Evolutionary conservation across 2,888 invertebrate species (phyloP), one percentile per base, ranked within the genome.

Genomic region (Drosophila demipolita): DNA sequence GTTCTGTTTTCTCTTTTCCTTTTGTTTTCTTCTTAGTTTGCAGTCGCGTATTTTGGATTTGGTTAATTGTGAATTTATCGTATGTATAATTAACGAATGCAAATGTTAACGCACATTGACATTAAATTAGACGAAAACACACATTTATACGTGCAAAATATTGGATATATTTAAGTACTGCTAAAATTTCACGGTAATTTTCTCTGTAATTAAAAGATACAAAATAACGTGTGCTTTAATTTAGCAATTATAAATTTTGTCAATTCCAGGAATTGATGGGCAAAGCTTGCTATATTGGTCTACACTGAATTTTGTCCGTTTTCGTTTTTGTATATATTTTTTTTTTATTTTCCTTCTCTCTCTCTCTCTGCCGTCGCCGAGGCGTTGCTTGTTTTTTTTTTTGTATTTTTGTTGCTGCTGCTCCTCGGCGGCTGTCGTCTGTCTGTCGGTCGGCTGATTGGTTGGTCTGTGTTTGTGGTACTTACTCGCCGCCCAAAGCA

Each of bases 161-260:
- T 87, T 69, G 68, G 78, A 84, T 20, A 15, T 45, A 15, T 45
- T 84, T 73, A 66, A 82, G 80, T 75, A 87, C 86, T 80, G 89
- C 82, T 82, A 85, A 88, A 85, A 78, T 85, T 89, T 86, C 83
- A 88, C 88, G 74, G 74, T 82, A 89, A 87, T 89, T 87, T 87
- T 83, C 73, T 87, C 90, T 89, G 77, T 71, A 89, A 82, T 78
- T 85, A 75, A 82, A 77, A 80, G 72, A 82, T 74, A 82, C 74
- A 77, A 63, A 75, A 61, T 79, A 87, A 82, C 64, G 69, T 73
- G 73, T 69, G 73, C 70, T 85, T 81, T 60, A 87, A 89, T 87
- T 86, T 87, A 74, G 85, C 75, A 83, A 71, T 72, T 73, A 81
- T 80, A 80, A 88, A 83, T 79, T 84, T 78, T 45, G 62, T 73